Base-by-base conservation (phyloP, 2,113 vertebrate genomes). In the Eolophus roseicapilla region DNA sequence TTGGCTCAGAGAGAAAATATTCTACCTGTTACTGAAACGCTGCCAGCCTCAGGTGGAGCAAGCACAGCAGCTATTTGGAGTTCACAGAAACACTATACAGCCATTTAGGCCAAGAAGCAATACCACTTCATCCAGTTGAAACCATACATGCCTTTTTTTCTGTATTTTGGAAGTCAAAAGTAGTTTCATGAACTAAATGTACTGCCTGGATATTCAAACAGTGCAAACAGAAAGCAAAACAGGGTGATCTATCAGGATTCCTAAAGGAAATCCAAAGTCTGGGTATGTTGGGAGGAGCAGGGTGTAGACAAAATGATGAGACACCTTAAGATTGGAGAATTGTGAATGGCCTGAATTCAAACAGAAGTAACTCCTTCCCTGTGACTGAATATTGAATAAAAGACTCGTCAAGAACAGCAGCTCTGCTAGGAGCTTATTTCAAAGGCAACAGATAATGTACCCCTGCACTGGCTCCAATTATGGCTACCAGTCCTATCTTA, bases 381-480 rank as follows among this genome's bases (percentile, higher is more conserved):
- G 75, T 39, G 85, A 76, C 84, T 90, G 68, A 68, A 96, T 14
- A 52, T 67, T 79, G 81, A 95, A 94, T 77, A 73, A 90, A 94
- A 91, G 82, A 90, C 37, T 43, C 2, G 3, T 79, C 78, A 92
- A 86, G 78, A 93, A 82, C 76, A 92, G 82, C 68, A 70, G 73
- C 96, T 95, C 86, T 94, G 88, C 83, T 64, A 81, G 68, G 80
- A 88, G 78, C 86, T 91, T 78, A 92, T 96, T 94, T 92, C 90
- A 97, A 97, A 96, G 94, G 95, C 82, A 96, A 92, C 59, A 95
- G 92, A 94, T 92, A 93, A 90, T 3, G 5, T 33, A 81, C 62
- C 64, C 74, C 4, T 24, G 91, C 77, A 63, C 92, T 82, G 85
- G 93, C 88, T 96, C 96, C 95, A 97, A 96, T 95, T 95, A 95